Evolutionary conservation across 2,888 invertebrate genomes (phyloP).

Genomic region (Scrobipalpa costella): DNA sequence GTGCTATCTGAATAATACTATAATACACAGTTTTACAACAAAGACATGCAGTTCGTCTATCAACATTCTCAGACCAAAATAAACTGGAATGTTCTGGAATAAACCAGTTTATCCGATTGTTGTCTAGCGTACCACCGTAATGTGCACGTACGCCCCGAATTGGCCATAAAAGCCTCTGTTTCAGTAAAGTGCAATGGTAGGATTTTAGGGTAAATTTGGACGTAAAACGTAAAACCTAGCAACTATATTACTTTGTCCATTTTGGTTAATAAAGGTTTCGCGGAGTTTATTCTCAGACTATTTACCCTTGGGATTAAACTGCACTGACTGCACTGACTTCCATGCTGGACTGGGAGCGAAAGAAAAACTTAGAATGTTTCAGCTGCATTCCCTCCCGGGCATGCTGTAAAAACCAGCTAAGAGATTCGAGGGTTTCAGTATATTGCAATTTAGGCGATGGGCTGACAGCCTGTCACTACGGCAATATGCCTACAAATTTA

Average conservation of each 20-base stretch:
- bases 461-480: too few species aligned
- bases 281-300: background rate
- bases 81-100: constrained; percentile 13
- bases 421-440: too few species aligned
- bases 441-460: too few species aligned
- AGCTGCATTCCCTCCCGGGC: too few species aligned
- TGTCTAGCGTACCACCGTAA: constrained; percentile 1
- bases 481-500: too few species aligned
- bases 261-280: background rate
- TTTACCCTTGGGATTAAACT: too few species aligned
- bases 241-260: background rate
- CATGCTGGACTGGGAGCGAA: too few species aligned
- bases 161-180: constrained; percentile 20
- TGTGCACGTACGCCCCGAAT: constrained; percentile 20
- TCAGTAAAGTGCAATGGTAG: constrained; percentile 15
- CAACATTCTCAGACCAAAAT: background rate
- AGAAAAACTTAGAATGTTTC: too few species aligned
- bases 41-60: constrained; percentile 1
- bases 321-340: too few species aligned
- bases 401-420: too few species aligned
- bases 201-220: constrained; percentile 5
- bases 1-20: too few species aligned
- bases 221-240: constrained; percentile 10
- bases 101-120: constrained; percentile 17
- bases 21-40: too few species aligned